Percentiles rank a stretch among this genome's conserved stretches.
Evolutionary conservation across 2,888 invertebrate genomes (phyloP).

Genomic region (Odontomyia ornata): DNA sequence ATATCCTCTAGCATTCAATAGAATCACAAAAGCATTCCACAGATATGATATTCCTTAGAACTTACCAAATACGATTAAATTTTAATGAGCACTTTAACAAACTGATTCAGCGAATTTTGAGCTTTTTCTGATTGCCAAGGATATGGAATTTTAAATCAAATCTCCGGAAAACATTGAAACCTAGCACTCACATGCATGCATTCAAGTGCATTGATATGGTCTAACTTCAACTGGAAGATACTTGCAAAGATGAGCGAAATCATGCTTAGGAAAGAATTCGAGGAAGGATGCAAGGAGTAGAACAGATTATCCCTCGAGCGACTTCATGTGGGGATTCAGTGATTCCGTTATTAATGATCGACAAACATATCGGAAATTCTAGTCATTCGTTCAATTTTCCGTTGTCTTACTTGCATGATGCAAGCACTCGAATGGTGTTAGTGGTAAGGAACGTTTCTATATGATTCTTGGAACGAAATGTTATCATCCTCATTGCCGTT

Average conservation of each 20-base stretch:
- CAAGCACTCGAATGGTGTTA: not conserved
- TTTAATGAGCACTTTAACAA: too few relatives aligned
- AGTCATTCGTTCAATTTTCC: not conserved
- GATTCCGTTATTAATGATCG: constrained; percentile 23
- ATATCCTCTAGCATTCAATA: too few relatives aligned
- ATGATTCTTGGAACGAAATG: not conserved
- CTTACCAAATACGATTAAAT: too few relatives aligned
- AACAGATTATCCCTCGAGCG: not conserved
- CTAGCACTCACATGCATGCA: too few relatives aligned
- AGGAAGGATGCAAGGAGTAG: not conserved
- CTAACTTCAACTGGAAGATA: too few relatives aligned
- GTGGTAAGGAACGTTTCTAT: not conserved
- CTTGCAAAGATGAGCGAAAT: not conserved
- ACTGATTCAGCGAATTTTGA: too few relatives aligned
- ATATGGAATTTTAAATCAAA: too few relatives aligned
- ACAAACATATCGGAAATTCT: not conserved
- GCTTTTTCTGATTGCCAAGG: too few relatives aligned
- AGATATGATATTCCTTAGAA: too few relatives aligned
- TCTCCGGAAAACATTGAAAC: too few relatives aligned
- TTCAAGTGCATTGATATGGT: too few relatives aligned
- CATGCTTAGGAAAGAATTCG: not conserved
- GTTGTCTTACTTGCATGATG: not conserved
- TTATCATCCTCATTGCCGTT: not conserved
- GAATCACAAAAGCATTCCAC: too few relatives aligned
- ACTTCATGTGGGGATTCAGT: not conserved